A percentile compares a stretch with the other conserved stretches of the same genome.
Conservation (phyloP, 2,888 invertebrate species). For the Cepaea hortensis region DNA sequence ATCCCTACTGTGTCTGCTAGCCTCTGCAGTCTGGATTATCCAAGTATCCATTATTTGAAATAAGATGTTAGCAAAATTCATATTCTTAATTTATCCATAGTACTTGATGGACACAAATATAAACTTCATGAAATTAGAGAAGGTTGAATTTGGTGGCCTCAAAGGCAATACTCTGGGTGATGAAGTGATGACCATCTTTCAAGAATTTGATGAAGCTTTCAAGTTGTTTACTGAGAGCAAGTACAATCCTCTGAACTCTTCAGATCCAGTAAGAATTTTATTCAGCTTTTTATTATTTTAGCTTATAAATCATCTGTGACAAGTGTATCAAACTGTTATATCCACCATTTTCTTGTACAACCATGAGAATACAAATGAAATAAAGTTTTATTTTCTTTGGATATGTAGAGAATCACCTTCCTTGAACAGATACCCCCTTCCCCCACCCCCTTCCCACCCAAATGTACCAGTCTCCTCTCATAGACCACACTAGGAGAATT, state of each 20-base stretch:
- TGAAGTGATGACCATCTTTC: constrained; percentile 75
- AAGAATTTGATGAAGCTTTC: constrained; percentile 76
- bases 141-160: constrained; percentile 91
- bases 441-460: too few species aligned
- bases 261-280: constrained; percentile 63
- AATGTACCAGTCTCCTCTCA: too few species aligned
- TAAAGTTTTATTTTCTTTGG: too few species aligned
- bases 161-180: constrained; percentile 76
- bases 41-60: neutral
- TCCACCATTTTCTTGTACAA: too few species aligned
- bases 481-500: too few species aligned
- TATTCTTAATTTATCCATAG: constrained; percentile 72
- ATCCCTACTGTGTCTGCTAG: neutral
- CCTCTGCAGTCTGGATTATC: neutral
- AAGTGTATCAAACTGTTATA: too few species aligned
- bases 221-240: constrained; percentile 74
- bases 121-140: constrained; percentile 95
- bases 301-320: too few species aligned
- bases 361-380: too few species aligned
- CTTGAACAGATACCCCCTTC: too few species aligned
- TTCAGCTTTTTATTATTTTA: too few species aligned
- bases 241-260: constrained; percentile 75
- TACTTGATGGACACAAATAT: constrained; percentile 93
- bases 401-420: too few species aligned
- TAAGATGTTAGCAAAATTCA: too few species aligned